phyloP scores from a whole-genome alignment of 2,797 vertebrate genomes.

The Zalophus californianus region DNA sequence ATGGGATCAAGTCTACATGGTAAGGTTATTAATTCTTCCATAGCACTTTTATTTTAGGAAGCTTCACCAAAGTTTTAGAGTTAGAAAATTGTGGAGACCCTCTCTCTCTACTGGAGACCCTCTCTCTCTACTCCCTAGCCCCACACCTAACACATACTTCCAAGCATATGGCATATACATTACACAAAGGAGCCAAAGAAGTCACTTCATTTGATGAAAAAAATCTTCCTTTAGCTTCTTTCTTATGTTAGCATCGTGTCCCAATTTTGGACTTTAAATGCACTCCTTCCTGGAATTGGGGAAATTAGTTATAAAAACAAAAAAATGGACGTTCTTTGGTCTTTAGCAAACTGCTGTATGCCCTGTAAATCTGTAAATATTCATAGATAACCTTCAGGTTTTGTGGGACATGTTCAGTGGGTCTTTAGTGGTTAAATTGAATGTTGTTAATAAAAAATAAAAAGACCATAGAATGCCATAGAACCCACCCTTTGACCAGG shows the following conservation, averaged over 20 bases:
- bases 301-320: background rate
- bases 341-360: background rate
- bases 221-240: constrained; percentile 39
- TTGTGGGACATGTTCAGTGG: background rate
- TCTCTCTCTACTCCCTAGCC: background rate
- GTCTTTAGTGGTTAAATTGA: constrained; percentile 30
- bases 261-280: background rate
- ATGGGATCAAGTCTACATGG: background rate
- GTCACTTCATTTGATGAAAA: constrained; percentile 22
- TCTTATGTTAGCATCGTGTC: background rate
- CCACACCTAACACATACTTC: background rate
- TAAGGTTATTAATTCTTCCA: constrained; percentile 23
- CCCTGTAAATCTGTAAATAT: constrained; percentile 46
- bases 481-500: background rate
- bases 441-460: constrained; percentile 47
- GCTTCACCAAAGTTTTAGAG: constrained; percentile 30
- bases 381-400: constrained; percentile 53
- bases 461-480: background rate
- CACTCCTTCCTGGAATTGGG: constrained; percentile 31
- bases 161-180: background rate
- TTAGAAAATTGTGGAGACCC: constrained; percentile 29
- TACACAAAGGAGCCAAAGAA: constrained; percentile 39
- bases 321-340: constrained; percentile 32
- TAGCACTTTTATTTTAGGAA: constrained; percentile 47
- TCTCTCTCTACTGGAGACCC: background rate